Conservation (phyloP, 2,797 vertebrate genomes). For the Peromyscus attwateri region DNA sequence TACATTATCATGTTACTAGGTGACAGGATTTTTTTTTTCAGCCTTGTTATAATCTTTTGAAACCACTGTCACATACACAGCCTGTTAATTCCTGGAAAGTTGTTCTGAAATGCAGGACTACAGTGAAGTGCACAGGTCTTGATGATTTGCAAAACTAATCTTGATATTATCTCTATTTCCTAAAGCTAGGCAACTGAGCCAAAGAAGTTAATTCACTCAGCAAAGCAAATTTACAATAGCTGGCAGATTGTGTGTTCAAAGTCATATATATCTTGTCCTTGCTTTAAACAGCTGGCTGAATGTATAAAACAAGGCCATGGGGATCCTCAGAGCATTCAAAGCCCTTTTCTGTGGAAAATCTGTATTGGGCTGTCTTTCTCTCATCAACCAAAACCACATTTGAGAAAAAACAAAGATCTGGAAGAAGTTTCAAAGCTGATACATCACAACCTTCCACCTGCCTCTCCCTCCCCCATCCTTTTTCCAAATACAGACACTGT, state of each 20-base stretch:
- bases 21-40: background rate
- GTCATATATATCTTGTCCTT: background rate
- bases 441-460: background rate
- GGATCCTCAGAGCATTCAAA: slow-evolving; percentile 31
- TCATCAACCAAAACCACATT: slow-evolving; percentile 47
- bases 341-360: slow-evolving; percentile 9
- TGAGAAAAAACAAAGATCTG: slow-evolving; percentile 30
- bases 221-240: background rate
- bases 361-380: background rate
- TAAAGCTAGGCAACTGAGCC: background rate
- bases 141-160: background rate
- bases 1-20: background rate
- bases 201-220: slow-evolving; percentile 18
- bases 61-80: background rate
- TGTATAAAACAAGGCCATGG: slow-evolving; percentile 47
- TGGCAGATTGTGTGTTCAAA: background rate
- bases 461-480: background rate
- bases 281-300: slow-evolving; percentile 25
- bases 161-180: slow-evolving; percentile 6
- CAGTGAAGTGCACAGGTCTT: background rate
- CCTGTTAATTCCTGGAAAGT: background rate
- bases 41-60: background rate
- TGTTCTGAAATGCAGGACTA: background rate
- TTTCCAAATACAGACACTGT: slow-evolving; percentile 22
- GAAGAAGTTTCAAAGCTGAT: slow-evolving; percentile 8